Evolutionary conservation across 2,113 vertebrate species (phyloP).

Genomic region (Isurus oxyrinchus): DNA sequence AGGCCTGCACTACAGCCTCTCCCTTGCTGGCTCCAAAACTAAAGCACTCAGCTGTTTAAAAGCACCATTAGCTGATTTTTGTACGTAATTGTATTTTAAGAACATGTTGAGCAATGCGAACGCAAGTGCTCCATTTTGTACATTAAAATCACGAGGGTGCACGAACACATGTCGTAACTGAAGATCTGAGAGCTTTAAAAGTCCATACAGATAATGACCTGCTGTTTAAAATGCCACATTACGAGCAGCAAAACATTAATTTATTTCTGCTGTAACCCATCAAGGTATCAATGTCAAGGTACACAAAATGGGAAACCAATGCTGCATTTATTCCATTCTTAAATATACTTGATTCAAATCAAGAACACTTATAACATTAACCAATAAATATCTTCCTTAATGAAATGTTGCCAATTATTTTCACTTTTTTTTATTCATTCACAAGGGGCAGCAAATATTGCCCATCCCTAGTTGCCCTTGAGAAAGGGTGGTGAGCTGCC

Average conservation of each 20-base stretch:
- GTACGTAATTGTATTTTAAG: neutral
- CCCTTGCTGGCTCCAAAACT: neutral
- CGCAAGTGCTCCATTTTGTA: neutral
- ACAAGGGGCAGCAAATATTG: too few species aligned
- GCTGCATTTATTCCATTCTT: neutral
- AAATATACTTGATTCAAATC: neutral
- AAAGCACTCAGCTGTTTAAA: neutral
- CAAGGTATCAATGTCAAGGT: neutral
- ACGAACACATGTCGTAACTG: neutral
- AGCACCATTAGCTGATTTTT: neutral
- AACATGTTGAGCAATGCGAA: neutral
- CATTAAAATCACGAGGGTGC: neutral
- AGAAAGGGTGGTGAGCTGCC: too few species aligned
- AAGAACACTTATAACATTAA: neutral
- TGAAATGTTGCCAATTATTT: neutral
- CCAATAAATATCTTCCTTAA: neutral
- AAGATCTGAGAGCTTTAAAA: neutral
- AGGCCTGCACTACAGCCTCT: neutral
- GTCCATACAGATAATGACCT: neutral
- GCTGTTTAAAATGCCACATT: neutral
- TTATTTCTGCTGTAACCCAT: neutral
- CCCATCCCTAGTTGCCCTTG: too few species aligned
- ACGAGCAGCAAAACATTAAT: neutral
- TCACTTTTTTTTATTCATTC: neutral
- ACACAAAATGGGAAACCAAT: neutral